Evolutionary conservation across 2,797 vertebrate species (phyloP).

Genomic region (Pseudochromis fuscus): DNA sequence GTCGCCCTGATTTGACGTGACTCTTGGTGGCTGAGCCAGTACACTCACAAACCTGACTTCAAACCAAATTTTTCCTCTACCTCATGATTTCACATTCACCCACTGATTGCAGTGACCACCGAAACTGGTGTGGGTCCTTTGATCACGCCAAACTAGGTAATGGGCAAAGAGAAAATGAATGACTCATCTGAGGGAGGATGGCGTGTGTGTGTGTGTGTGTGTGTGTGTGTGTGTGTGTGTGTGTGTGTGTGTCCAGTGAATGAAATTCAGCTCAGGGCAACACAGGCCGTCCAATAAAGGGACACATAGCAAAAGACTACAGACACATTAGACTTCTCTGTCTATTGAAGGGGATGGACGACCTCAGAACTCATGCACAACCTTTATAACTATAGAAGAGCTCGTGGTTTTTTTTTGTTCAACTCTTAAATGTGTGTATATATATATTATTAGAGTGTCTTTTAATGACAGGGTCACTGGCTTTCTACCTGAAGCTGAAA

Average conservation of each 20-base stretch:
- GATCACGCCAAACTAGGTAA: neutral
- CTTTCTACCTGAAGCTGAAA: constrained; percentile 37
- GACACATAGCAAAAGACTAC: constrained; percentile 18
- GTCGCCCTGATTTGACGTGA: neutral
- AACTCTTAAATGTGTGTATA: constrained; percentile 17
- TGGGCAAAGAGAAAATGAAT: constrained; percentile 7
- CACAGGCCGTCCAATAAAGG: constrained; percentile 28
- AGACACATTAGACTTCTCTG: constrained; percentile 36
- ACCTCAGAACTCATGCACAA: constrained; percentile 23
- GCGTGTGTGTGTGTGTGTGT: neutral
- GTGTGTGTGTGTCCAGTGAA: neutral
- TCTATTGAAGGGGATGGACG: constrained; percentile 30
- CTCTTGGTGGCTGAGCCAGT: neutral
- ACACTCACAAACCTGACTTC: neutral
- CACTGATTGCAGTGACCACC: neutral
- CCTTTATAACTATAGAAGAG: neutral
- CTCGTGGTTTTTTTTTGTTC: neutral
- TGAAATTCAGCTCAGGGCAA: constrained; percentile 28
- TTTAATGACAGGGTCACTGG: constrained; percentile 41
- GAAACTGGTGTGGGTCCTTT: neutral
- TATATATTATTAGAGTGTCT: constrained; percentile 22
- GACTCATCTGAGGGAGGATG: neutral
- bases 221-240: constrained; percentile 5
- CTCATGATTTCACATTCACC: neutral
- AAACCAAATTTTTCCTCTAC: neutral